Percentiles rank a stretch among this genome's conserved stretches.
Evolutionary conservation across 2,797 vertebrate species (phyloP).

Genomic region (Sebastes miniatus): DNA sequence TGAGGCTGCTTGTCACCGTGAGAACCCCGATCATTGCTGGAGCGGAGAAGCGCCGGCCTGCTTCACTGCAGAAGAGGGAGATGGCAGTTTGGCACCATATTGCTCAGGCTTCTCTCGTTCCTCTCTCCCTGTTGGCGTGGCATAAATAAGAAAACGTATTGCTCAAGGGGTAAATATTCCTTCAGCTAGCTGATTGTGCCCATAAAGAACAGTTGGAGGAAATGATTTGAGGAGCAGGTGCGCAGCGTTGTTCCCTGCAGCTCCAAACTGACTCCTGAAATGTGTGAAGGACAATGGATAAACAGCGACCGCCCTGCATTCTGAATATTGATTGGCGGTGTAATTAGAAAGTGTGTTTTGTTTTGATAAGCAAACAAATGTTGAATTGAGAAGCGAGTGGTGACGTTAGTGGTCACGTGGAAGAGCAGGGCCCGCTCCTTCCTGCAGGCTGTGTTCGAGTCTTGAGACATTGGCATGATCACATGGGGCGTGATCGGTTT

Average conservation of each 20-base stretch:
- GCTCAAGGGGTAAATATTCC: conserved; percentile 50
- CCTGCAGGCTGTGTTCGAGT: background rate
- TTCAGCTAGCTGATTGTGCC: conserved; percentile 17
- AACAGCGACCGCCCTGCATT: background rate
- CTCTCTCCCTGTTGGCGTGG: background rate
- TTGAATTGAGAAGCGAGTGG: background rate
- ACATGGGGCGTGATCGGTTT: background rate
- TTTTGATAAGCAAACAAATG: conserved; percentile 17
- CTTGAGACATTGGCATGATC: background rate
- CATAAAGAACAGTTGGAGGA: conserved; percentile 17
- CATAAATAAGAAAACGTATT: conserved; percentile 47
- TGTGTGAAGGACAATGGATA: conserved; percentile 31
- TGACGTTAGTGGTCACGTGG: background rate
- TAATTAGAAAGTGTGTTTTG: conserved; percentile 17
- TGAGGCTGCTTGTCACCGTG: conserved; percentile 28
- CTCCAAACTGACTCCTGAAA: conserved; percentile 7
- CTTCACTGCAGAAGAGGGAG: conserved; percentile 5
- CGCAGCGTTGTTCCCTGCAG: conserved; percentile 14
- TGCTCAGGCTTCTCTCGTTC: background rate
- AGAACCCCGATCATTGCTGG: conserved; percentile 17
- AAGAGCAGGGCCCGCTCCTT: background rate
- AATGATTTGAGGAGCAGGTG: conserved; percentile 31
- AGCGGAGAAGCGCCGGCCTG: conserved; percentile 19
- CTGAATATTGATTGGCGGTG: conserved; percentile 26
- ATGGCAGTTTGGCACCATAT: conserved; percentile 34